A percentile compares a stretch with the other conserved stretches of the same genome.
phyloP scores from a whole-genome alignment of 2,888 invertebrate species.

The Ophraella communa region DNA sequence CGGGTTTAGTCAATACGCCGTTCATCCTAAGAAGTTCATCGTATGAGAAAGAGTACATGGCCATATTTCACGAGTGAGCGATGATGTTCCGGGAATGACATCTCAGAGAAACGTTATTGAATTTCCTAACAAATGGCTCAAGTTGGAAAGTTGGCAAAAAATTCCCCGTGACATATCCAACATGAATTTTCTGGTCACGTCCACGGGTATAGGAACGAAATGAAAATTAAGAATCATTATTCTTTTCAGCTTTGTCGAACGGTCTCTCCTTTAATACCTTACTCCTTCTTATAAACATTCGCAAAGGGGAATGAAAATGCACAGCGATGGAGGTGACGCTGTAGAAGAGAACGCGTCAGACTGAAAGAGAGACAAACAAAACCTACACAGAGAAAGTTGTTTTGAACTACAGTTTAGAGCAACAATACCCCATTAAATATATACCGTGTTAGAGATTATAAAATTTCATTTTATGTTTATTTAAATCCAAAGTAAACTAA shows the following conservation, averaged over 20 bases:
- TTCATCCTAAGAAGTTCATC: constrained; percentile 23
- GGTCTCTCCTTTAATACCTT: constrained; percentile 58
- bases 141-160: constrained; percentile 57
- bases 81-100: constrained; percentile 59
- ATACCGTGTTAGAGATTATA: too few relatives aligned
- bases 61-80: constrained; percentile 59
- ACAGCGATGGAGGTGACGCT: constrained; percentile 55
- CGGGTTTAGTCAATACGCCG: constrained; percentile 21
- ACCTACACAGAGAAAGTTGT: background rate
- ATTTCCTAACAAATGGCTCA: constrained; percentile 60
- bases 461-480: too few relatives aligned
- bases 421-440: too few relatives aligned
- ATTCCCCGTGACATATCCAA: constrained; percentile 58
- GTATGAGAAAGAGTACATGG: constrained; percentile 35
- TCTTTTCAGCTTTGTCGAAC: constrained; percentile 61
- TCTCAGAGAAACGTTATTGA: constrained; percentile 60
- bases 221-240: constrained; percentile 63
- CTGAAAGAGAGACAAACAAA: constrained; percentile 29
- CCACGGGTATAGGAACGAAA: constrained; percentile 60
- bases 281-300: constrained; percentile 57
- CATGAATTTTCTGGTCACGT: constrained; percentile 59
- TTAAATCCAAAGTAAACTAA: too few relatives aligned
- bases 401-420: background rate
- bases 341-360: background rate
- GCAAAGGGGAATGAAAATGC: constrained; percentile 59